phyloP scores from a whole-genome alignment of 2,113 vertebrate species.

The Athene cunicularia region DNA sequence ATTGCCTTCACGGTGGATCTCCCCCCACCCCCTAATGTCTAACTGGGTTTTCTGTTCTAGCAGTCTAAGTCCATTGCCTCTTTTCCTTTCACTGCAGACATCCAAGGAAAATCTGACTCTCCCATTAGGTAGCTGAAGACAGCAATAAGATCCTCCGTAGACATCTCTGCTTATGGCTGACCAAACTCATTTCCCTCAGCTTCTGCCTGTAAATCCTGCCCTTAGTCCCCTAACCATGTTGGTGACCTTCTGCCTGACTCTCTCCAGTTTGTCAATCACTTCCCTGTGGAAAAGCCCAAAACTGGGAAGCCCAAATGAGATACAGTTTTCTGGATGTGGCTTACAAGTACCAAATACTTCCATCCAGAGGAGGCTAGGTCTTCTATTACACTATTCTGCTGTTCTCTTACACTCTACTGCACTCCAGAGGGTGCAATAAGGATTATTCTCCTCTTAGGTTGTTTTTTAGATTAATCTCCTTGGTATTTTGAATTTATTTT shows the following conservation, averaged over 20 bases:
- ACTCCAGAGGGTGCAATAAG: not conserved
- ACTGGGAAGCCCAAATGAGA: not conserved
- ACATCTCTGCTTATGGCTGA: not conserved
- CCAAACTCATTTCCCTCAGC: not conserved
- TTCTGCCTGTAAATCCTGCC: not conserved
- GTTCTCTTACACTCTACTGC: not conserved
- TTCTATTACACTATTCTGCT: not conserved
- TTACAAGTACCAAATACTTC: not conserved
- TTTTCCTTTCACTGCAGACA: not conserved
- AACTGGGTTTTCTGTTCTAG: not conserved
- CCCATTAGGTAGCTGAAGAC: not conserved
- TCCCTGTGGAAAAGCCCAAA: not conserved
- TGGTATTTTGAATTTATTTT: not conserved
- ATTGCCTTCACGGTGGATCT: not conserved
- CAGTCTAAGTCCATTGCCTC: not conserved
- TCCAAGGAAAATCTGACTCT: not conserved
- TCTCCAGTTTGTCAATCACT: not conserved
- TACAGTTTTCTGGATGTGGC: not conserved
- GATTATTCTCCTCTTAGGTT: not conserved
- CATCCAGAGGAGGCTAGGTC: not conserved
- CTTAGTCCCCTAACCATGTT: not conserved
- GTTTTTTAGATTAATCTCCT: not conserved
- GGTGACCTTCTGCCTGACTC: not conserved
- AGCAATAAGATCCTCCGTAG: not conserved
- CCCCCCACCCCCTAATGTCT: fast-evolving